Conservation (phyloP, 2,797 vertebrate genomes). For the Phrynocephalus vlangalii region DNA sequence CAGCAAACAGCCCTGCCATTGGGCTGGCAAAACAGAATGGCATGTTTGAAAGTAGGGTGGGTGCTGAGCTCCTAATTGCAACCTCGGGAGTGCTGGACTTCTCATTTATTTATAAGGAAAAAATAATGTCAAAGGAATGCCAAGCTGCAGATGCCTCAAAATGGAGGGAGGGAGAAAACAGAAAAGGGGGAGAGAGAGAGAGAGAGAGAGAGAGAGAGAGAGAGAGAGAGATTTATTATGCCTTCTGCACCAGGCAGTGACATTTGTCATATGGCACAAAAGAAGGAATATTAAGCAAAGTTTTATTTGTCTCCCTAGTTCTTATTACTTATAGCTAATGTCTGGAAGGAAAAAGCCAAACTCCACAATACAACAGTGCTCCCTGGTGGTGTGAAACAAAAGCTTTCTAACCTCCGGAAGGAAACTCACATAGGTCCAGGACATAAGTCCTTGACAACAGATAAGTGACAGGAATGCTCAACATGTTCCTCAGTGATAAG, state of each 20-base stretch:
- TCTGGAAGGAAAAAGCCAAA: conserved; percentile 40
- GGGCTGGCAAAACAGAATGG: conserved; percentile 20
- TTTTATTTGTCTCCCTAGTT: conserved; percentile 61
- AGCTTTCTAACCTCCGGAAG: conserved; percentile 28
- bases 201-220: background rate
- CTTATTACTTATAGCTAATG: conserved; percentile 49
- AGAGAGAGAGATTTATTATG: conserved; percentile 45
- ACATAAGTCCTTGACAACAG: conserved; percentile 60
- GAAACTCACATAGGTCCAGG: conserved; percentile 48
- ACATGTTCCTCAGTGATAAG: conserved; percentile 69
- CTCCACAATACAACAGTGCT: conserved; percentile 74
- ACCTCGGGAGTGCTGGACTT: conserved; percentile 1
- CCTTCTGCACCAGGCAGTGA: conserved; percentile 44
- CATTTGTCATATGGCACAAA: conserved; percentile 63
- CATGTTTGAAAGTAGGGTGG: conserved; percentile 27
- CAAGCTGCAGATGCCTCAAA: conserved; percentile 22
- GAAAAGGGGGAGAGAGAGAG: background rate
- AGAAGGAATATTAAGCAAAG: conserved; percentile 53
- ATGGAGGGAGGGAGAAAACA: background rate
- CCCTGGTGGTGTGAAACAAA: conserved; percentile 73
- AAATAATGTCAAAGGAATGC: conserved; percentile 38
- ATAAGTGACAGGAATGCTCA: conserved; percentile 67
- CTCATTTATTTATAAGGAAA: conserved; percentile 47
- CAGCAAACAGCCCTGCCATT: background rate
- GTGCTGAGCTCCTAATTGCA: conserved; percentile 28